Evolutionary conservation across 2,888 invertebrate species (phyloP).

Genomic region (Leptothorax acervorum): DNA sequence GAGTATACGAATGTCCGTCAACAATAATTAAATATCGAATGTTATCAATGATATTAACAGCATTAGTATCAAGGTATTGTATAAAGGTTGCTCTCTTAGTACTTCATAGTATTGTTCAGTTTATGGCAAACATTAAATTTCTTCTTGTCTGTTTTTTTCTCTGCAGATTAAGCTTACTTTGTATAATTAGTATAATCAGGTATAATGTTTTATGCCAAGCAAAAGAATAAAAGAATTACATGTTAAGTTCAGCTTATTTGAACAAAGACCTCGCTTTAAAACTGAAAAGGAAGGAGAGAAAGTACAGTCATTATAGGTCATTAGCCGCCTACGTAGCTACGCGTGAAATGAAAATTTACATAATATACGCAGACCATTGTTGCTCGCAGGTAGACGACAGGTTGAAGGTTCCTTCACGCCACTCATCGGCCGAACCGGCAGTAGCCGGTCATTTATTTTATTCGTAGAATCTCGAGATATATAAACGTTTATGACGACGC

Average conservation of each 20-base stretch:
- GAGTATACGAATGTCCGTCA: neutral
- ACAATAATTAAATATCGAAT: neutral
- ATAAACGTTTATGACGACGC: neutral
- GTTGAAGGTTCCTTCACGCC: constrained; percentile 17
- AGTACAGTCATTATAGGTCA: constrained; percentile 3
- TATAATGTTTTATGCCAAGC: neutral
- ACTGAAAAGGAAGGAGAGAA: neutral
- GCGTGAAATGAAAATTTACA: constrained; percentile 39
- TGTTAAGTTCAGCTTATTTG: neutral
- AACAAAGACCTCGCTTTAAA: neutral
- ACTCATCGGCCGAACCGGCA: neutral
- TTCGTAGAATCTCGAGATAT: neutral
- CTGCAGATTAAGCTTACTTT: neutral
- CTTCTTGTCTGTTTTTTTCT: neutral
- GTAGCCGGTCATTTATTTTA: constrained; percentile 24
- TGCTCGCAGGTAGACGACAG: neutral
- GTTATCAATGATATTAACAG: neutral
- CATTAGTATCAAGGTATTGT: neutral
- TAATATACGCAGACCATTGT: constrained; percentile 19
- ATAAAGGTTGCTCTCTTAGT: neutral
- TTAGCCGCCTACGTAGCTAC: constrained; percentile 9
- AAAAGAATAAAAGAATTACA: neutral
- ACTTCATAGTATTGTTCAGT: neutral
- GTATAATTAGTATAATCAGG: neutral
- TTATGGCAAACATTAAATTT: neutral